Evolutionary conservation across 2,797 vertebrate genomes (phyloP).

Genomic region (Poeciliopsis gracilis): DNA sequence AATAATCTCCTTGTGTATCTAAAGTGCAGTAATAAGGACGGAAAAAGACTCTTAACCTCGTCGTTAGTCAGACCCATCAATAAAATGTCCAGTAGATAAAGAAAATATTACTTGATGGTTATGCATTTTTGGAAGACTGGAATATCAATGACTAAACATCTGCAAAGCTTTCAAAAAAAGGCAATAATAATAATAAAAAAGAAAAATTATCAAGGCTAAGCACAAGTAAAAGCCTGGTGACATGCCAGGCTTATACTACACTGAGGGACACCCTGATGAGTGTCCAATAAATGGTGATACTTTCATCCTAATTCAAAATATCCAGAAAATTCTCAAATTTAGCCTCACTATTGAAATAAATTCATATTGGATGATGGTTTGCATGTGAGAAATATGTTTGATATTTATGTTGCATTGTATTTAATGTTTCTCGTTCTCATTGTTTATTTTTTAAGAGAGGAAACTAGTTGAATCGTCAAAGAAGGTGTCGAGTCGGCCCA

Average conservation of each 20-base stretch:
- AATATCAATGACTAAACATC: too few species aligned
- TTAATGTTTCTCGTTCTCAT: background rate
- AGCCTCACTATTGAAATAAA: background rate
- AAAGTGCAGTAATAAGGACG: background rate
- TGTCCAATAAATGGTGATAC: background rate
- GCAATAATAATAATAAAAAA: too few species aligned
- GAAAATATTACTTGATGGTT: background rate
- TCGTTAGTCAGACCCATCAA: slow-evolving; percentile 40
- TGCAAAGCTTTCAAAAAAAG: too few species aligned
- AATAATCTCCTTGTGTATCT: background rate
- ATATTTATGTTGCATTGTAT: background rate
- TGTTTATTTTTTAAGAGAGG: slow-evolving; percentile 82
- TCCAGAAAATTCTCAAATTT: background rate
- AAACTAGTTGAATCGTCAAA: slow-evolving; percentile 93
- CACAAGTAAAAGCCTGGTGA: too few species aligned
- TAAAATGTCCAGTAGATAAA: slow-evolving; percentile 35
- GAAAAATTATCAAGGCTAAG: too few species aligned
- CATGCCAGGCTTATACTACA: too few species aligned
- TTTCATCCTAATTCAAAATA: background rate
- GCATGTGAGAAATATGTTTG: background rate
- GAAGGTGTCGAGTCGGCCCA: slow-evolving; percentile 88
- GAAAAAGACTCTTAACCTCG: background rate
- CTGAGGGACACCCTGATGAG: background rate
- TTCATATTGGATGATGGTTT: background rate
- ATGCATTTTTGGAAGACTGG: too few species aligned